Evolutionary conservation across 2,888 invertebrate species (phyloP), one percentile per base, ranked within the genome.

Genomic region (Chymomyza fuscimana): DNA sequence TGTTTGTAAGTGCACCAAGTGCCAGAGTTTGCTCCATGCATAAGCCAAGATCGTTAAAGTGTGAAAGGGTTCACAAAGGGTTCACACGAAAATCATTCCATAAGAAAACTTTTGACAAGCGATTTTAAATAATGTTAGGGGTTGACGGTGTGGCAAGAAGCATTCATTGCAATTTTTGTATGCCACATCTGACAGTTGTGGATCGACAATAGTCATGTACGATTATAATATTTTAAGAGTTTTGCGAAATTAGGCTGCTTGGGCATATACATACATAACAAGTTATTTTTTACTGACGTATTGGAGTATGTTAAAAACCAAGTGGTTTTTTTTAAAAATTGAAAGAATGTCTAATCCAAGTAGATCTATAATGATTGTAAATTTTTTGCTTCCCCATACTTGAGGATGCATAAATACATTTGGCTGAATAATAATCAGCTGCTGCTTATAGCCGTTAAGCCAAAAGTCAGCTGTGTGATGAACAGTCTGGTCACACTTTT

Each of bases 21-120:
- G 68, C 70, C 65, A 65, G 62, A 78, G 78, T 71, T 12, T 46
- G 40, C 40, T 46, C 12, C 40, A 46, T 46, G 40, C 40, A 46
- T 46, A 46, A 46, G 40, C 40, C 40, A 46, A 46, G 40, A 46
- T 46, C 72, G 19, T 60, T 79, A 78, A 84, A 81, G 83, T 83
- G 83, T 83, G 82, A 84, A 82, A 84, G 80, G 85, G 81, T 81
- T 83, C 85, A 80, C 51, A 9, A 74, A 74, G 80, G 85, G 82
- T 79, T 81, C 81, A 82, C 83, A 83, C 85, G 83, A 84, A 81
- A 74, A 79, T 69, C 64, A 63, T 68, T 46, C 40, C 10, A 12
- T 46, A 46, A 46, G 71, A 9, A 67, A 69, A 70, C 64, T 46
- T 60, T 50, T n/a, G 10, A 12, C n/a, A 25, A 10, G 19, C 36